These are phyloP conservation scores for Dendronephthya gigantea DNA, from an alignment of 64 coral and sea anemone species.

Conservation along the genomic window DNA sequence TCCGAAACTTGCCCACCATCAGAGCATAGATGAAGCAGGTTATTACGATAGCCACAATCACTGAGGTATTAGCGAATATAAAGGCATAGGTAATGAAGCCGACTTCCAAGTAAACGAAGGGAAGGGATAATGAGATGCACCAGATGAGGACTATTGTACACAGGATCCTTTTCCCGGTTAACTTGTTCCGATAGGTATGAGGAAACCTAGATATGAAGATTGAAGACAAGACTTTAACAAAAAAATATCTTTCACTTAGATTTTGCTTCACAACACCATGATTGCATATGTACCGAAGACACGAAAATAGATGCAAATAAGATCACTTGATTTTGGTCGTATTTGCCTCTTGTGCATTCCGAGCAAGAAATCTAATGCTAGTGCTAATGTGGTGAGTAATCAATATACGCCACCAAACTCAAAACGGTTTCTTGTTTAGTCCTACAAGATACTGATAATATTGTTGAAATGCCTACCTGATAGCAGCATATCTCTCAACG, in stretches of 20 bases:
- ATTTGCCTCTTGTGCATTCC: too few relatives aligned
- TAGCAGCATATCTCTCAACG: constrained; percentile 30
- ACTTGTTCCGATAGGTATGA: constrained; percentile 44
- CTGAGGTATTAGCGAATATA: constrained; percentile 64
- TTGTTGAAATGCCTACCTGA: constrained; percentile 4
- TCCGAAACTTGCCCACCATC: constrained; percentile 52
- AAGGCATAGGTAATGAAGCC: constrained; percentile 84
- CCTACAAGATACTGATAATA: too few relatives aligned
- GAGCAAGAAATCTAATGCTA: too few relatives aligned
- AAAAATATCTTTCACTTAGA: too few relatives aligned
- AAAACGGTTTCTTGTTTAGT: too few relatives aligned
- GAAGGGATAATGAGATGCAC: constrained; percentile 36
- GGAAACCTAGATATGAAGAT: background rate
- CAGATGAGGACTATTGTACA: constrained; percentile 36
- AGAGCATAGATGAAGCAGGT: constrained; percentile 66
- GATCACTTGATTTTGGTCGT: too few relatives aligned
- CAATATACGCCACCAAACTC: too few relatives aligned
- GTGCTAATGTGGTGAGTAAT: too few relatives aligned
- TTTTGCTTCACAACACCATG: too few relatives aligned
- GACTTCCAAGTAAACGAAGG: constrained; percentile 56
- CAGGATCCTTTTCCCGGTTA: constrained; percentile 31
- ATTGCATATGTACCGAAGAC: too few relatives aligned
- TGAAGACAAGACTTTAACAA: too few relatives aligned
- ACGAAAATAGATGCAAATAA: too few relatives aligned
- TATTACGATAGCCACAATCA: constrained; percentile 63